Evolutionary conservation across 2,113 vertebrate genomes (phyloP).

Genomic region (Cheilinus undulatus): DNA sequence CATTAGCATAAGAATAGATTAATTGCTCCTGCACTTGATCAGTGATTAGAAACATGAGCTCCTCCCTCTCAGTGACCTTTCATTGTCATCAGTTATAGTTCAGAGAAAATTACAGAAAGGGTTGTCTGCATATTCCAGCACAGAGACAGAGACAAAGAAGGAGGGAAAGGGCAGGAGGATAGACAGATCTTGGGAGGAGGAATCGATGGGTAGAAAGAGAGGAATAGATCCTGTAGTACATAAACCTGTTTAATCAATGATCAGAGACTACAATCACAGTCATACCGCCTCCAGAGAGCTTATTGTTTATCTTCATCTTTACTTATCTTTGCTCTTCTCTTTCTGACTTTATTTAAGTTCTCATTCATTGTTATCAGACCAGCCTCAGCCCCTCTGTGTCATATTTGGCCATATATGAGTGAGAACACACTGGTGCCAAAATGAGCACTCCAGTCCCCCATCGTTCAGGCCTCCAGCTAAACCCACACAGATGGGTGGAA

Average conservation of each 20-base stretch:
- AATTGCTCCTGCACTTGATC: neutral
- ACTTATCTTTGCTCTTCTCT: neutral
- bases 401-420: conserved; percentile 67
- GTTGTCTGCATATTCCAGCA: conserved; percentile 43
- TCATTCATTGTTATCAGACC: conserved; percentile 61
- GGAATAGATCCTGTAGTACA: conserved; percentile 57
- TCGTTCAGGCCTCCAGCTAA: conserved; percentile 59
- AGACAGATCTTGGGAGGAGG: neutral
- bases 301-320: neutral
- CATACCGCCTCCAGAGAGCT: conserved; percentile 52
- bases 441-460: conserved; percentile 36
- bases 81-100: conserved; percentile 58
- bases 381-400: conserved; percentile 38
- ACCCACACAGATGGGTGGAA: conserved; percentile 48
- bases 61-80: conserved; percentile 61
- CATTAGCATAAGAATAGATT: too few species aligned
- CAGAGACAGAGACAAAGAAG: conserved; percentile 32
- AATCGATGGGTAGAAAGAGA: neutral
- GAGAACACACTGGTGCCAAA: conserved; percentile 55
- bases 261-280: conserved; percentile 64
- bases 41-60: conserved; percentile 27
- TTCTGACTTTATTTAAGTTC: neutral
- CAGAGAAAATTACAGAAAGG: conserved; percentile 60
- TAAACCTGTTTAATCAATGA: conserved; percentile 81
- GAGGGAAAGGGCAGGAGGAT: too few species aligned